phyloP scores from a whole-genome alignment of 2,888 invertebrate genomes.

The Coelopa pilipes region DNA sequence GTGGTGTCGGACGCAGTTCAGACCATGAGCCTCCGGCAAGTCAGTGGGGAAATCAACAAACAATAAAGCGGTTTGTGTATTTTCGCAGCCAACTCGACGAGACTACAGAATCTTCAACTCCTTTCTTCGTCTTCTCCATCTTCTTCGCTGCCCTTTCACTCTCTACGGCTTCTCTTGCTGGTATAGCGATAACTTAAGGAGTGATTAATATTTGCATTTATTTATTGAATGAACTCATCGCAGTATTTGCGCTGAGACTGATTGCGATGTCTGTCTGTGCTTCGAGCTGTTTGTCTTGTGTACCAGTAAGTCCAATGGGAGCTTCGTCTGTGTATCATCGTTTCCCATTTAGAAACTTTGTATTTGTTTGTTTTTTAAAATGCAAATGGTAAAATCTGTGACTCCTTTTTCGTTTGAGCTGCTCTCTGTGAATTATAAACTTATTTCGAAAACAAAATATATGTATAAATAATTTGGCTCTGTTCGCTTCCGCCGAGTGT shows the following conservation, averaged over 20 bases:
- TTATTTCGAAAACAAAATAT: no score
- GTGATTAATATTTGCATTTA: slow-evolving; percentile 13
- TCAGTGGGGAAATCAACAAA: slow-evolving; percentile 2
- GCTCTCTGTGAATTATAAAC: no score
- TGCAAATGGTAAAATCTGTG: no score
- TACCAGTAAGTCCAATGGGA: no score
- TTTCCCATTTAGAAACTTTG: no score
- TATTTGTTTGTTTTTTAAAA: no score
- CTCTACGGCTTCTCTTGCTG: not conserved
- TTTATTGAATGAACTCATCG: slow-evolving; percentile 2
- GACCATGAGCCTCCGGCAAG: not conserved
- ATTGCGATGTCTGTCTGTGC: not conserved
- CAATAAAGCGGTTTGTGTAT: not conserved
- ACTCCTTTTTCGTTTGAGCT: no score
- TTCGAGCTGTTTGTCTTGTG: not conserved
- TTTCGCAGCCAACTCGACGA: not conserved
- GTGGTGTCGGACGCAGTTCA: no score
- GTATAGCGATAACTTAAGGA: not conserved
- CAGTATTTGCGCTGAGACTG: slow-evolving; percentile 3
- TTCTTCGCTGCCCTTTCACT: not conserved
- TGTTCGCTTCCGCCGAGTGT: no score
- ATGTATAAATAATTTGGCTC: no score
- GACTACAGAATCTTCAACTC: not conserved
- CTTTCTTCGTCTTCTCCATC: no score
- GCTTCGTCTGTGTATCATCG: no score